phyloP scores from a whole-genome alignment of 2,113 vertebrate species.

The Anguilla rostrata region DNA sequence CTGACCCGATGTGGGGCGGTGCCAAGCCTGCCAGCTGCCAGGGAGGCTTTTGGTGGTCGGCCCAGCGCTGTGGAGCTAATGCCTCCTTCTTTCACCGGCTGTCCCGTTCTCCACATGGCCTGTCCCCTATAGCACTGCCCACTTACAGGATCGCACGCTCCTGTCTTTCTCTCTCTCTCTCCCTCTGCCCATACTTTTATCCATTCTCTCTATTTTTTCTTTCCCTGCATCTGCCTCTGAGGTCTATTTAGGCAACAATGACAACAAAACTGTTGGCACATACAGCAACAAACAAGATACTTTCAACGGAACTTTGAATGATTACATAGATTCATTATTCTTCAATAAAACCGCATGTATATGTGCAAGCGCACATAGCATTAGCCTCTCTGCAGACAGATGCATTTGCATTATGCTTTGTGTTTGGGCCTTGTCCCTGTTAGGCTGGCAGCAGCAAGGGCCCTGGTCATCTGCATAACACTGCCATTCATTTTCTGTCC shows the following conservation, averaged over 20 bases:
- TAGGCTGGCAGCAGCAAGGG: not conserved
- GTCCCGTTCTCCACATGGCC: conserved; percentile 1
- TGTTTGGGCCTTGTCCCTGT: not conserved
- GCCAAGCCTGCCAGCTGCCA: conserved; percentile 47
- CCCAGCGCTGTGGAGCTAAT: conserved; percentile 18
- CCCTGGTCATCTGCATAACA: not conserved
- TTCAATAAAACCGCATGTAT: not conserved
- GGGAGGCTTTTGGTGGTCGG: conserved; percentile 31
- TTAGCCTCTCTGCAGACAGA: no score
- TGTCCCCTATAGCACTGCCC: conserved; percentile 1
- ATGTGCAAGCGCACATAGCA: not conserved
- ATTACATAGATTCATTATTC: no score
- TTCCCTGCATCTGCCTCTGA: not conserved
- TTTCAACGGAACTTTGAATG: no score
- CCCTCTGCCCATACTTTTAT: not conserved
- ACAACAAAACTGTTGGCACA: not conserved
- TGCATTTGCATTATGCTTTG: not conserved
- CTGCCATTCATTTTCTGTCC: not conserved
- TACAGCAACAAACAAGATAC: no score
- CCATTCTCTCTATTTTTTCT: not conserved
- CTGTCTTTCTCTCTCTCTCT: not conserved
- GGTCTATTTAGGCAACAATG: not conserved
- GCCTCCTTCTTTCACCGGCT: conserved; percentile 33
- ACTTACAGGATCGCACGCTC: not conserved
- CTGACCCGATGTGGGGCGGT: conserved; percentile 1